Evolutionary conservation across 2,888 invertebrate species (phyloP), one percentile per base, ranked within the genome.

Genomic region (Podabrus alpinus): DNA sequence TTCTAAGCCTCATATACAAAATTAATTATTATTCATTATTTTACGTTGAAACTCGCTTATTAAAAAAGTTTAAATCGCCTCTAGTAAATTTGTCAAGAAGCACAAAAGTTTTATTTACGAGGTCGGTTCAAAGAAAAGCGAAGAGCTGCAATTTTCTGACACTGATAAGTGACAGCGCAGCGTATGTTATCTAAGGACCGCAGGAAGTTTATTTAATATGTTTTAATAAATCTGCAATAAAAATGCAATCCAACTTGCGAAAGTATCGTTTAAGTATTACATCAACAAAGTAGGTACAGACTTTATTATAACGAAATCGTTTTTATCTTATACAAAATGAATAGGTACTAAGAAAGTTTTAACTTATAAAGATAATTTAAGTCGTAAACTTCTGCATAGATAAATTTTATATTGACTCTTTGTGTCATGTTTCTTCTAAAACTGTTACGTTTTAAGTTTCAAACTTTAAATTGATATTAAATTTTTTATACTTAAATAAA

Each of bases 401-500:
- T 64, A 19, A 64, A 64, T 64, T 64, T 64, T 64, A 64, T 64
- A 64, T 64, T 64, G 62, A 64, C 62, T 64, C 21, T 64, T 64
- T 64, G 62, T 45, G 45, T 45, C 45, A 45, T 45, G 45, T 45
- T 45, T 45, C 45, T 45, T 45, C 45, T 45, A 45, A 45, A 45
- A 45, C 45, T 45, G 45, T 45, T 45, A 45, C 45, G 45, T 45
- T 45, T 45, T 45, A 45, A 45, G 45, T 45, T 45, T 45, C 45
- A 13, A 45, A 45, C 45, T 45, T 45, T 45, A 45, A 45, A 45
- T 45, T 45, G 45, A 45, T 45, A 45, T 45, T 45, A 45, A 45
- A 45, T 45, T 45, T 45, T 45, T 45, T 45, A 45, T 45, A 45
- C 45, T 45, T 45, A 45, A 45, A 45, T 45, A 45, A 45, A 45